These are phyloP conservation scores for Dicrostonyx torquatus DNA, from an alignment of 2,797 vertebrate genomes.

Conservation along the genomic window DNA sequence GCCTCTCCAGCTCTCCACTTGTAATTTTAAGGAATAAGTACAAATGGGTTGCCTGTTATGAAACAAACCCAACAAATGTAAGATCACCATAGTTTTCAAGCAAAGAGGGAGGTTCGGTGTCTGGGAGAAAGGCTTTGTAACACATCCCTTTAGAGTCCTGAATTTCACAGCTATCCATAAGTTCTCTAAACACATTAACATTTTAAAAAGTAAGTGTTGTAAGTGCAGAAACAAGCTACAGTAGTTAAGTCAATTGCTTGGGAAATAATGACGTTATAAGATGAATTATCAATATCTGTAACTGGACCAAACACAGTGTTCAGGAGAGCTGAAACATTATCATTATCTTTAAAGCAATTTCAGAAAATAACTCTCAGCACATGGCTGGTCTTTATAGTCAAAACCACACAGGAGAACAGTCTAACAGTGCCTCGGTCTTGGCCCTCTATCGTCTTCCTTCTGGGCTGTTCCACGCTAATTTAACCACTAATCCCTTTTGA, in stretches of 20 bases:
- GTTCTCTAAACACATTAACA: conserved; percentile 11
- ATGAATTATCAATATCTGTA: not conserved
- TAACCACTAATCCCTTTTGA: conserved; percentile 13
- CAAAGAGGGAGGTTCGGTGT: not conserved
- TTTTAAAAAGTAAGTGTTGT: not conserved
- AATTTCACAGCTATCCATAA: not conserved
- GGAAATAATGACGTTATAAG: conserved; percentile 38
- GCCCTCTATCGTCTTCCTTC: not conserved
- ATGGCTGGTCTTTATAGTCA: not conserved
- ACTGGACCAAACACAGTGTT: not conserved
- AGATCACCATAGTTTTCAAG: not conserved
- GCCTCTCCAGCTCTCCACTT: not conserved
- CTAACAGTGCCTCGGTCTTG: not conserved
- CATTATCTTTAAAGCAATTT: conserved; percentile 11
- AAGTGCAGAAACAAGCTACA: not conserved
- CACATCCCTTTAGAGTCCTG: not conserved
- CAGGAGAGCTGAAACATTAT: not conserved
- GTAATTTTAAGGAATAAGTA: conserved; percentile 29
- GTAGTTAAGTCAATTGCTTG: not conserved
- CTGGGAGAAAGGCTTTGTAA: not conserved
- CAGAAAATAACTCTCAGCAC: conserved; percentile 35
- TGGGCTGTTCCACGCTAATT: not conserved
- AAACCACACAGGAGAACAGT: not conserved
- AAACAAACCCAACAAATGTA: not conserved
- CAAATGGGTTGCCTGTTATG: not conserved